phyloP scores from a whole-genome alignment of 2,888 invertebrate genomes.

The Megaustenia siamemsis region DNA sequence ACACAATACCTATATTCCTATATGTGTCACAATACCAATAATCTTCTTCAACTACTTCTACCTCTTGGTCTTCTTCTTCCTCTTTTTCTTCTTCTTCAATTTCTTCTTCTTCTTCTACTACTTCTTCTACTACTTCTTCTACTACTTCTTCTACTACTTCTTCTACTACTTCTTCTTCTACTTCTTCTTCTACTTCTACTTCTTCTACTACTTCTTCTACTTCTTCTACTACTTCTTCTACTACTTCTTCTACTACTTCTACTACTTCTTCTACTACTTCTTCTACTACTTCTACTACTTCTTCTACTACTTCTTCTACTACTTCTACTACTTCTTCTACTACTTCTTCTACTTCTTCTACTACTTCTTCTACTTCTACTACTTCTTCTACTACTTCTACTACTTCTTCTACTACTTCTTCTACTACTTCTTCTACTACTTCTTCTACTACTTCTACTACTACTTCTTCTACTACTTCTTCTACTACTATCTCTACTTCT shows the following conservation, averaged over 20 bases:
- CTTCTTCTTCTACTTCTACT: background rate
- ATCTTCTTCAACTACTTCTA: too few species aligned
- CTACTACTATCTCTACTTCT: constrained; percentile 26
- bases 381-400: background rate
- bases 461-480: constrained; percentile 18
- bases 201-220: background rate
- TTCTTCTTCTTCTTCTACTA: background rate
- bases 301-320: background rate
- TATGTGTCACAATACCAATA: too few species aligned
- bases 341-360: background rate
- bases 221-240: background rate
- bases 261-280: background rate
- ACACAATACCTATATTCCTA: too few species aligned
- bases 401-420: background rate
- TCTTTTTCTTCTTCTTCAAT: too few species aligned
- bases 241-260: background rate
- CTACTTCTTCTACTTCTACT: constrained; percentile 7
- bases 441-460: constrained; percentile 32
- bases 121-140: background rate
- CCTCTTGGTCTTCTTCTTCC: too few species aligned
- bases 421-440: constrained; percentile 26
- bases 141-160: background rate
- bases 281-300: background rate
- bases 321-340: background rate
- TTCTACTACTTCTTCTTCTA: background rate